Evolutionary conservation across 2,888 invertebrate genomes (phyloP).

Genomic region (Tetragonisca angustula): DNA sequence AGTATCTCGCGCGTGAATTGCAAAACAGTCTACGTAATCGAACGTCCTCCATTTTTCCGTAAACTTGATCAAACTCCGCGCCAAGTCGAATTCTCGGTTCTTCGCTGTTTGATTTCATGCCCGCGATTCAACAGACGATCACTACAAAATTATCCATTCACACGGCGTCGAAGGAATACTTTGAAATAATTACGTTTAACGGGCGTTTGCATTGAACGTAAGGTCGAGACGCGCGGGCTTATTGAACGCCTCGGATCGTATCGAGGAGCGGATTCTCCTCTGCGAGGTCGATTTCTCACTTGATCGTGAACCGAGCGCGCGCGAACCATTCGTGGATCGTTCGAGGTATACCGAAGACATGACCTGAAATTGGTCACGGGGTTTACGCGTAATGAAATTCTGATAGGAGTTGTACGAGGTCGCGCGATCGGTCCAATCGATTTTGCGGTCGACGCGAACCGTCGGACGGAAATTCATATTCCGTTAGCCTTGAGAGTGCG

Average conservation of each 20-base stretch:
- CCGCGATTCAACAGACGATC: neutral
- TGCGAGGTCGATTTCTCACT: neutral
- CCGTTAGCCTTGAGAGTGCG: slow-evolving; percentile 30
- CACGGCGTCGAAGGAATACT: neutral
- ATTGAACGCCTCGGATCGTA: slow-evolving; percentile 23
- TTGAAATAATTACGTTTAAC: slow-evolving; percentile 27
- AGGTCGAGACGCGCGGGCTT: slow-evolving; percentile 4
- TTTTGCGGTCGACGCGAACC: slow-evolving; percentile 59
- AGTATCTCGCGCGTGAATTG: neutral
- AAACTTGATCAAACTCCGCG: neutral
- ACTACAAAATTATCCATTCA: slow-evolving; percentile 4
- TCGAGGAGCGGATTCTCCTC: slow-evolving; percentile 5
- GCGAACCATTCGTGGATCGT: slow-evolving; percentile 42
- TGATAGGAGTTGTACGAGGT: slow-evolving; percentile 61
- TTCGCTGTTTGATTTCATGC: neutral
- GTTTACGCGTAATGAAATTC: slow-evolving; percentile 73
- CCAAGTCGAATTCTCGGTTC: neutral
- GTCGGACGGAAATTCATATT: slow-evolving; percentile 64
- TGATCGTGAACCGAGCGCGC: slow-evolving; percentile 25
- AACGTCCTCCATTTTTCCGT: neutral
- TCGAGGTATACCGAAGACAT: slow-evolving; percentile 57
- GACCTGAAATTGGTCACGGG: slow-evolving; percentile 64
- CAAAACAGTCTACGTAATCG: neutral
- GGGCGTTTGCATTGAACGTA: slow-evolving; percentile 12
- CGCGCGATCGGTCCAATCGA: slow-evolving; percentile 30